Evolutionary conservation across 2,113 vertebrate species (phyloP).

Genomic region (Zosterops hypoxanthus): DNA sequence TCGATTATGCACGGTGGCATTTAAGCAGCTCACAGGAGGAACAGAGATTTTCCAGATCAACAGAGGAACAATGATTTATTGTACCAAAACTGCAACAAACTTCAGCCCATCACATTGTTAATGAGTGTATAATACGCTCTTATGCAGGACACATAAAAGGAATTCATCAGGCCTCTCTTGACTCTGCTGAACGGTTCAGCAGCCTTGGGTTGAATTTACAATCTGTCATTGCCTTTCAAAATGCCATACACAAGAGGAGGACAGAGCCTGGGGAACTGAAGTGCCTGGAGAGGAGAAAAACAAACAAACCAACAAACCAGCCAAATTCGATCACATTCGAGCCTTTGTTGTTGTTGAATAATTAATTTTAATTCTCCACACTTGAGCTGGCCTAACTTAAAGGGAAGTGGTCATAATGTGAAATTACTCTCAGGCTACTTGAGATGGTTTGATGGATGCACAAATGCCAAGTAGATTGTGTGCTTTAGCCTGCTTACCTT

Average conservation of each 20-base stretch:
- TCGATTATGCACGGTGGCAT: not conserved
- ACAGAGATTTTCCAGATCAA: not conserved
- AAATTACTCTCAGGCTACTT: not conserved
- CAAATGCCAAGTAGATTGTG: not conserved
- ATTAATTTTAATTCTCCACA: not conserved
- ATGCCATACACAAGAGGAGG: not conserved
- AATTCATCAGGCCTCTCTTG: slow-evolving; percentile 51
- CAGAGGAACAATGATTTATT: not conserved
- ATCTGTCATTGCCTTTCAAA: slow-evolving; percentile 47
- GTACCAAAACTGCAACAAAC: not conserved
- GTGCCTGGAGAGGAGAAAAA: not conserved
- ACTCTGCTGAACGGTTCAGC: slow-evolving; percentile 39
- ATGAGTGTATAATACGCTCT: not conserved
- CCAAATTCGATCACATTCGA: not conserved
- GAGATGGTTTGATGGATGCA: not conserved
- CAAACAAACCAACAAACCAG: not conserved
- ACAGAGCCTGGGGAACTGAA: not conserved
- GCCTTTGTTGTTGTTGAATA: not conserved
- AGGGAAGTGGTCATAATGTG: not conserved
- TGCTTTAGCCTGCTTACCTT: not conserved
- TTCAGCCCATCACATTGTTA: slow-evolving; percentile 29
- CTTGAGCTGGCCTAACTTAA: not conserved
- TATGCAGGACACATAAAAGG: slow-evolving; percentile 13
- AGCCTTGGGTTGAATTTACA: slow-evolving; percentile 40
- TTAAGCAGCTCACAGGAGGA: not conserved